Evolutionary conservation across 2,888 invertebrate species (phyloP), one percentile per base, ranked within the genome.

Genomic region (Hermaeophaga mercurialis): DNA sequence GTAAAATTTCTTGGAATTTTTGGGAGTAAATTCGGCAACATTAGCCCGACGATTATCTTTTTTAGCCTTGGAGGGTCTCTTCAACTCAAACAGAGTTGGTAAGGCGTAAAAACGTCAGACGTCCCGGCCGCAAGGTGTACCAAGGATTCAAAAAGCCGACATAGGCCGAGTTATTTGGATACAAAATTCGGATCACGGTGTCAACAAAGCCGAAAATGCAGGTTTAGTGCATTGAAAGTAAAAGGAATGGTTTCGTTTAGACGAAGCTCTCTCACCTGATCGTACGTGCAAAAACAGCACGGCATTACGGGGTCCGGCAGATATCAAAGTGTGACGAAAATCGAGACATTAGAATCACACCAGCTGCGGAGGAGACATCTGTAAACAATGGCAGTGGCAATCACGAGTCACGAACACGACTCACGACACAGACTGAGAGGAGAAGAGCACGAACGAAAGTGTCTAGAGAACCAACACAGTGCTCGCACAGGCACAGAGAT

Each of bases 401-500:
- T 45, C 48, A 24, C 43, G 53, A 58, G 54, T 48, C 52, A 56
- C 53, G 43, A 47, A 17, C 38, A 39, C 43, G 43, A 24, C 24
- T 43, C 43, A 54, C 56, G 60, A 52, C 55, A 54, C 61, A 45
- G 59, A 58, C 58, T 46, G 49, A 44, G 46, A 45, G 38, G 45
- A 46, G 57, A 49, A 58, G 49, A 53, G 52, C 54, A 54, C 57
- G 45, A 52, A 52, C 57, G 62, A 59, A 56, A 62, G 62, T 62
- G 62, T 62, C 59, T 59, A 53, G 57, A 56, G 54, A 57, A 49
- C 58, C 50, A 56, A 49, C 56, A 60, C 54, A 50, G 46, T 50
- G 46, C 53, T 53, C 62, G 54, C 57, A 62, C 56, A 56, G 46
- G 58, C 60, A 59, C 59, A 56, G 59, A 63, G 59, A 59, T 60